Conservation (phyloP, 30 jellyfish, hydroid and myxozoan species). For the Clytia hemisphaerica region DNA sequence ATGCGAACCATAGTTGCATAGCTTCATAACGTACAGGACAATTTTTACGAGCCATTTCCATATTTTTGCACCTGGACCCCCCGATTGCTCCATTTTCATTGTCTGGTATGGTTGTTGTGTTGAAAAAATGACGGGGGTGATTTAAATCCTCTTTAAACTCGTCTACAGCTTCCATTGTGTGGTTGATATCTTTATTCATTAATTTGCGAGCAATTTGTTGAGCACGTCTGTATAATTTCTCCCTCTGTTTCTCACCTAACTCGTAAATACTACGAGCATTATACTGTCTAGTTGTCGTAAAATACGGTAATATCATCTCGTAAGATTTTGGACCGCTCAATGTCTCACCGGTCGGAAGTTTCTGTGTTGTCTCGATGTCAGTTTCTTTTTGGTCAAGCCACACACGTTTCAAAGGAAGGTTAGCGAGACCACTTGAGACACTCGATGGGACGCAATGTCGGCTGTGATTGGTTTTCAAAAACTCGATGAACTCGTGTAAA, state of each 20-base stretch:
- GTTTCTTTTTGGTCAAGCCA: constrained; percentile 66
- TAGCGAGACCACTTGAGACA: constrained; percentile 62
- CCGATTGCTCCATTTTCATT: constrained; percentile 75
- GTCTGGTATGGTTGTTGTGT: constrained; percentile 71
- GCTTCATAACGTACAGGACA: constrained; percentile 88
- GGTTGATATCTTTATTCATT: constrained; percentile 25
- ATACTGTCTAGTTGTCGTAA: constrained; percentile 65
- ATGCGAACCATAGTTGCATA: constrained; percentile 81
- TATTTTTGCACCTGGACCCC: constrained; percentile 44
- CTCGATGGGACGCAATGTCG: constrained; percentile 68
- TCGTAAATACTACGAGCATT: constrained; percentile 50
- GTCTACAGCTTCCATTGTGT: constrained; percentile 51
- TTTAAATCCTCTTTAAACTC: constrained; percentile 53
- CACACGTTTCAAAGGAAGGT: constrained; percentile 54
- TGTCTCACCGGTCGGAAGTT: constrained; percentile 83
- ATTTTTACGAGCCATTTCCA: constrained; percentile 62
- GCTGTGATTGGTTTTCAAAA: constrained; percentile 50
- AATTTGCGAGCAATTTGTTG: constrained; percentile 42
- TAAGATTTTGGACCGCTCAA: constrained; percentile 69
- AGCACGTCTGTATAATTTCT: constrained; percentile 62
- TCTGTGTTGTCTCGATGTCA: constrained; percentile 51
- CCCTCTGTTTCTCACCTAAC: constrained; percentile 57
- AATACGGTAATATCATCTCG: constrained; percentile 76
- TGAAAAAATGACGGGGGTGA: constrained; percentile 51
- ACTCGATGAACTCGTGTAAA: constrained; percentile 29